Percentiles rank a stretch among this genome's conserved stretches.
Conservation (phyloP, 2,888 invertebrate genomes). For the Drosophila anomelani region DNA sequence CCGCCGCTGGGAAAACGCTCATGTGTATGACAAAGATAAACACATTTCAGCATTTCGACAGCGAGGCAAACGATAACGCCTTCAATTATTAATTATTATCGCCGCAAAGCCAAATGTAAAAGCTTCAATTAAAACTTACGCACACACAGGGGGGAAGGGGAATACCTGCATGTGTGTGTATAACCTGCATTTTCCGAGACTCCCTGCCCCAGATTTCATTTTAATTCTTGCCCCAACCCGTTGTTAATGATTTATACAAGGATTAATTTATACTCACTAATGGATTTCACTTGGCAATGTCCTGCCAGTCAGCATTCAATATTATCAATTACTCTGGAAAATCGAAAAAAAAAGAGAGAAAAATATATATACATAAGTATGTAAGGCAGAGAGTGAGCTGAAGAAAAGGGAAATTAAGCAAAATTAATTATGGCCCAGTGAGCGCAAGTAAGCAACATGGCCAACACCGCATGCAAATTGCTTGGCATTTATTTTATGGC, state of each 20-base stretch:
- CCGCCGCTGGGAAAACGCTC: neutral
- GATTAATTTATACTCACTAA: conserved; percentile 78
- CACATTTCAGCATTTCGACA: conserved; percentile 49
- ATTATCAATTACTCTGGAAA: conserved; percentile 69
- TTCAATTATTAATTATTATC: conserved; percentile 74
- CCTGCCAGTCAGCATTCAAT: conserved; percentile 56
- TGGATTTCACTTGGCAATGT: conserved; percentile 63
- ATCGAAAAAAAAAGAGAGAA: neutral
- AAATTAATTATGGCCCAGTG: conserved; percentile 69
- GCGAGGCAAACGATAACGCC: conserved; percentile 43
- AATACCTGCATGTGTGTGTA: conserved; percentile 21
- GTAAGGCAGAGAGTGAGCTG: neutral
- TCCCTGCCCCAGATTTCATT: conserved; percentile 43
- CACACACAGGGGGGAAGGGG: conserved; percentile 24
- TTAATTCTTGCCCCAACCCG: conserved; percentile 4
- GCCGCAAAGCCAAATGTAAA: conserved; percentile 77
- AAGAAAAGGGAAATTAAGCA: conserved; percentile 48
- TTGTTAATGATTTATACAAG: conserved; percentile 72
- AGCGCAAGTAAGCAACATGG: conserved; percentile 64
- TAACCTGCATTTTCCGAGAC: conserved; percentile 44
- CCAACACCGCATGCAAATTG: conserved; percentile 44
- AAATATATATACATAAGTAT: neutral
- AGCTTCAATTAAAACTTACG: conserved; percentile 68
- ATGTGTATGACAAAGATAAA: conserved; percentile 53
- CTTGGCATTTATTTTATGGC: conserved; percentile 32